These are phyloP conservation scores for Neoascia interrupta DNA, from an alignment of 2,888 invertebrate species.

Conservation along the genomic window DNA sequence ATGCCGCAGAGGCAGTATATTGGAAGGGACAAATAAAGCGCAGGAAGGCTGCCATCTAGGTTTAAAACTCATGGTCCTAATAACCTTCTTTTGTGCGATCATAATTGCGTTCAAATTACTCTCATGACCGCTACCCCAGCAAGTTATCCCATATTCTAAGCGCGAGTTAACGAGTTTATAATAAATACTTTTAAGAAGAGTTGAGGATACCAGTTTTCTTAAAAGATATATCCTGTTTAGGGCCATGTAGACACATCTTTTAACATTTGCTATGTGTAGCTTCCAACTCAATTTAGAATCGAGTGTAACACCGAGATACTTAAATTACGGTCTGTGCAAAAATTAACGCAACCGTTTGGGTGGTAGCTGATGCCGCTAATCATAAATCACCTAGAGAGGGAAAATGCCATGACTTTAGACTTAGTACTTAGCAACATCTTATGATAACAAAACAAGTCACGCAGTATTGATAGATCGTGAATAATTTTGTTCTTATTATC, in stretches of 20 bases:
- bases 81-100: neutral
- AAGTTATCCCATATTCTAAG: neutral
- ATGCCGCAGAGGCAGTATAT: neutral
- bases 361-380: too few relatives aligned
- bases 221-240: neutral
- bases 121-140: neutral
- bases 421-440: too few relatives aligned
- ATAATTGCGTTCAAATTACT: neutral
- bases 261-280: neutral
- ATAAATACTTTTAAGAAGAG: neutral
- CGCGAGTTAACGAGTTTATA: neutral
- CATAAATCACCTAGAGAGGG: too few relatives aligned
- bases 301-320: neutral
- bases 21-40: too few relatives aligned
- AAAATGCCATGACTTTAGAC: too few relatives aligned
- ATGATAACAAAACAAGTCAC: too few relatives aligned
- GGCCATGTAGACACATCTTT: neutral
- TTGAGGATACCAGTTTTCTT: neutral
- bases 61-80: neutral
- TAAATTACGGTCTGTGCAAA: neutral
- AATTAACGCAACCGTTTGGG: too few relatives aligned
- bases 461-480: too few relatives aligned
- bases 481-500: too few relatives aligned
- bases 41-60: too few relatives aligned
- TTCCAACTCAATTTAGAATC: neutral